Base-by-base conservation (phyloP, 1,140 invertebrate genomes). In the Eubasilissa regina region DNA sequence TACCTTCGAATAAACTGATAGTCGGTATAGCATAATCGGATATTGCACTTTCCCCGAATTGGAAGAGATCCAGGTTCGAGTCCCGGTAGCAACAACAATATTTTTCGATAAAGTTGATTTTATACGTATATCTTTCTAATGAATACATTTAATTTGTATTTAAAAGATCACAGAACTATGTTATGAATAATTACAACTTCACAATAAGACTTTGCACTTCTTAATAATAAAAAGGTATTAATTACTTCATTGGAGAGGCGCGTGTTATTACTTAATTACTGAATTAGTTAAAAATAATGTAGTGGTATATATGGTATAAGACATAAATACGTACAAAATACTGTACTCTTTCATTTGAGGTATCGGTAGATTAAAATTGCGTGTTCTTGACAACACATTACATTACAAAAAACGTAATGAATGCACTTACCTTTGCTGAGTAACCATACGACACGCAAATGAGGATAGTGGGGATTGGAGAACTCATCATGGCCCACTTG, bases 401-500 rank as follows among this genome's bases (percentile, higher is more conserved):
- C 47, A 8, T 48, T 48, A 48, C 13, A 13, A 48, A 48, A 13
- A 8, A 48, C n/a, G 47, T 48, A 64, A 64, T 48, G 21, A 25
- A 51, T 3, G 15, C 1, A 60, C 89, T 89, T 85, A 93, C 91
- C 90, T 96, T 96, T 51, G 95, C 94, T 82, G 93, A 90, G 83
- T 93, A 94, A 0, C 94, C 94, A 80, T 96, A 96, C 73, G 90
- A 91, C 70, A 97, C 86, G 84, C 95, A 96, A 76, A 96, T 93
- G 13, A 89, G 85, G 21, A 96, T 84, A 1, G 96, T 97, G 0
- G 96, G 95, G 35, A 94, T 91, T 48, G 95, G 96, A 13, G 93
- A 93, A 83, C 92, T 92, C 95, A 97, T 97, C 75, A 98, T 86
- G 25, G 93, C 89, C 94, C 95, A 97, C 81, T 94, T 91, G 80